Evolutionary conservation across 1,140 invertebrate genomes (phyloP), one percentile per base, ranked within the genome.

Genomic region (Brachionus manjavacas): DNA sequence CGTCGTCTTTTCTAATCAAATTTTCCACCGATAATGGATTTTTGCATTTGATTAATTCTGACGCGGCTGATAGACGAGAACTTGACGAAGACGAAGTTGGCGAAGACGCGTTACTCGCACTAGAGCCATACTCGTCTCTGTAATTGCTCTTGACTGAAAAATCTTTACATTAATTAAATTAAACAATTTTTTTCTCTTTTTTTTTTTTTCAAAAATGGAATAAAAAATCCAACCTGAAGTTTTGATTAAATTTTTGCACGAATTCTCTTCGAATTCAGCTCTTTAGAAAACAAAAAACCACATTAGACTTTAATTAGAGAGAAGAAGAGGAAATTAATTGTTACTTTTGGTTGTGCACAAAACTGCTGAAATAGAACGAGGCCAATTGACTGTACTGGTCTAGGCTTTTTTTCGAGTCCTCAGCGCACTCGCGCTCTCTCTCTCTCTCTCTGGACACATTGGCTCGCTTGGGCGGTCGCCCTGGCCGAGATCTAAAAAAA

Each of bases 11-110:
- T 49, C 72, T 49, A 49, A 76, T 76, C 43, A 76, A 76, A 46
- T 76, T 76, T 23, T 76, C 72, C 2, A 76, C 31, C 12, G 72
- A 76, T 76, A 76, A 76, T 76, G 72, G 72, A 76, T 76, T 46
- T 76, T 25, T 35, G n/a, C 23, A 25, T 11, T 49, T 76, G 20
- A 49, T 49, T 25, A 14, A 0, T 49, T 76, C 43, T 49, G 39
- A 28, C 72, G 43, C 3, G 7, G 20, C 41, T 49, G 43, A 49
- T 14, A 25, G 23, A 49, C 41, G 23, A 49, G 16, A 25, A 49
- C 20, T 76, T 14, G 72, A 25, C 25, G 20, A 49, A 49, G 72
- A 49, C n/a, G 72, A 76, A 43, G 43, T 25, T 46, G 72, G 72
- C 39, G 72, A 76, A 49, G 72, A 76, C 41, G 72, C 28, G 35